Evolutionary conservation across 2,113 vertebrate species (phyloP), one percentile per base, ranked within the genome.

Genomic region (Sebastes schlegelii): DNA sequence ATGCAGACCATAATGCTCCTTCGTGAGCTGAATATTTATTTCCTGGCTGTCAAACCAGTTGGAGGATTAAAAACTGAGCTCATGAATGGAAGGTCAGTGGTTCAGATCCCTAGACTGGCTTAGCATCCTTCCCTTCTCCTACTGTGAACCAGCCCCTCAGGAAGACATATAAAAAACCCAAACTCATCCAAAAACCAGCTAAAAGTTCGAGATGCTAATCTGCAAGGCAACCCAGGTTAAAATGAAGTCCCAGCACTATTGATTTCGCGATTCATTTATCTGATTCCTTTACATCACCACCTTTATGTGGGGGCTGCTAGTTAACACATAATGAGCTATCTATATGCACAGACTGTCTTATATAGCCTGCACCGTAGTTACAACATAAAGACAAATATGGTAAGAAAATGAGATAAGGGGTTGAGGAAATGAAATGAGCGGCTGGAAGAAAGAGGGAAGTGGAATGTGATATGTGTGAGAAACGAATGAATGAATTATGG

Each of bases 251-350:
- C 86, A 71, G 79, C 71, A 48, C 80, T 78, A 80, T 84, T 77
- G 89, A 93, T 93, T 93, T 88, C 75, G 60, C 83, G 49, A 69
- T 86, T 78, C 80, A 74, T 84, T 75, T 85, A 89, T 86, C 77
- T 86, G 84, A 89, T 88, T 80, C 70, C 85, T 79, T 84, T 90
- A 77, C 62, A 88, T 93, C 88, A 87, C 80, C 62, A 87, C 80
- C 62, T 60, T 1, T 61, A 86, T 85, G 68, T 55, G 79, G 34
- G 64, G 81, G 80, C 66, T 42, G 69, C 66, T 61, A 65, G 74
- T 89, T 90, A 86, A 73, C 77, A 45, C 51, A 74, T 92, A 93
- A 92, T 94, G 83, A 93, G 90, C 86, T 45, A 91, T 93, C 87
- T 91, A 92, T 90, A 93, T 91, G 83, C 84, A 90, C 57, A 78